phyloP scores from a whole-genome alignment of 2,888 invertebrate genomes.

The Drepanosiphum platanoidis region DNA sequence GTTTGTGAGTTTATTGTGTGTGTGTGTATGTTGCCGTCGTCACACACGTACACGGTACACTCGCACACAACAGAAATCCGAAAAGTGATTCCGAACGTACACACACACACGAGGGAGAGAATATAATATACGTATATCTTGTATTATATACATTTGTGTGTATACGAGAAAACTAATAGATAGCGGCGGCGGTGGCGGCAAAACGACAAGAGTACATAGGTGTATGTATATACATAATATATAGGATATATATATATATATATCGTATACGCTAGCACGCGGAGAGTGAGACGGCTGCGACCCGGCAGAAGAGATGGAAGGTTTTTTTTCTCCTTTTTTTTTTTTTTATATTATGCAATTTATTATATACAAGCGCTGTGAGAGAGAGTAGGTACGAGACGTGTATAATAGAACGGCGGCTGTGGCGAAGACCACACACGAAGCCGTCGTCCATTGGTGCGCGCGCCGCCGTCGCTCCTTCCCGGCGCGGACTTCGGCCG shows the following conservation, averaged over 20 bases:
- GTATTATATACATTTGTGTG: too few relatives aligned
- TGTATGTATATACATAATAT: too few relatives aligned
- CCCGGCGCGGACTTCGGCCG: neutral
- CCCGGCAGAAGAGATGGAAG: neutral
- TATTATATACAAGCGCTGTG: slow-evolving; percentile 43
- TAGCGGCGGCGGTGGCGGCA: slow-evolving; percentile 27
- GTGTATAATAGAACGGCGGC: slow-evolving; percentile 41
- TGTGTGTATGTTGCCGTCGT: neutral
- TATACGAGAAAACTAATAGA: slow-evolving; percentile 6
- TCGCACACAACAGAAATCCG: neutral
- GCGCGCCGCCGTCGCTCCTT: neutral
- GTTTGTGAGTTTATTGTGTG: neutral
- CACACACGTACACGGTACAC: neutral
- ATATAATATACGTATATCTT: neutral
- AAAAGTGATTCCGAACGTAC: neutral
- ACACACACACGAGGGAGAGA: neutral
- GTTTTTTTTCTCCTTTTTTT: slow-evolving; percentile 7
- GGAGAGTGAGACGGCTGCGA: neutral
- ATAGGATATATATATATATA: neutral
- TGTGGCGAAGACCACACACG: slow-evolving; percentile 36
- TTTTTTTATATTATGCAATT: slow-evolving; percentile 40
- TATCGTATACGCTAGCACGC: neutral
- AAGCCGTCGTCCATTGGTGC: slow-evolving; percentile 31
- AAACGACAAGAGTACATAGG: slow-evolving; percentile 26
- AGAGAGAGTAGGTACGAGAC: neutral